Base-by-base conservation (phyloP, 2,113 vertebrate genomes). In the Etheostoma cragini region DNA sequence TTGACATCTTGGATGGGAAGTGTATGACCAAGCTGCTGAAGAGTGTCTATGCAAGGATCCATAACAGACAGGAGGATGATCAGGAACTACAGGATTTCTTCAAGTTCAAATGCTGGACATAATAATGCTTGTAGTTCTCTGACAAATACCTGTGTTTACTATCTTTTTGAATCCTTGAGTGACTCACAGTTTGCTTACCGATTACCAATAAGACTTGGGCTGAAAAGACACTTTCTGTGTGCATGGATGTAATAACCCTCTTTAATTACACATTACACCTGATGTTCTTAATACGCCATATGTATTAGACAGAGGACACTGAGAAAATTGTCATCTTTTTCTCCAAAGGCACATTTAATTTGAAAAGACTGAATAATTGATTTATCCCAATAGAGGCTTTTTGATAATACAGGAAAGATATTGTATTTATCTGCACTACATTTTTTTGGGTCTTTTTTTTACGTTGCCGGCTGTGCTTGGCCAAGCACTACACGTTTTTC, bases 21-120 rank as follows among this genome's bases (percentile, higher is more conserved):
- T 91, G 70, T 13, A 91, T 87, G 89, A 93, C 78, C 62, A 78
- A 77, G 22, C 86, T 94, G 65, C 80, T 95, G 58, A 94, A 75
- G 82, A 93, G 50, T 0, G 26, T 95, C 67, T 95, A 94, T 0
- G 81, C 90, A 0, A 83, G 76, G 58, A 92, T 95, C 68, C 88
- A 94, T 22, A 74, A 90, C 64, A 91, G 90, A 78, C 62, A 84
- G 16, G 90, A 92, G 62, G 86, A 94, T 21, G 92, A 95, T n/a
- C n/a, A 87, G 49, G 92, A 95, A 0, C 88, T 95, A 2, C 92
- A 93, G 71, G 88, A 92, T 22, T 94, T 95, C 81, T 95, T 95
- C 67, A 92, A 61, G 50, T 94, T 93, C 78, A 95, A 92, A 86
- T 92, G 90, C 57, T 95, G 94, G 94, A 90, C 92, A 60, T 94